Conservation (phyloP, 35 echinoderm and acorn worm genomes). For the Ophiothrix spiculata region DNA sequence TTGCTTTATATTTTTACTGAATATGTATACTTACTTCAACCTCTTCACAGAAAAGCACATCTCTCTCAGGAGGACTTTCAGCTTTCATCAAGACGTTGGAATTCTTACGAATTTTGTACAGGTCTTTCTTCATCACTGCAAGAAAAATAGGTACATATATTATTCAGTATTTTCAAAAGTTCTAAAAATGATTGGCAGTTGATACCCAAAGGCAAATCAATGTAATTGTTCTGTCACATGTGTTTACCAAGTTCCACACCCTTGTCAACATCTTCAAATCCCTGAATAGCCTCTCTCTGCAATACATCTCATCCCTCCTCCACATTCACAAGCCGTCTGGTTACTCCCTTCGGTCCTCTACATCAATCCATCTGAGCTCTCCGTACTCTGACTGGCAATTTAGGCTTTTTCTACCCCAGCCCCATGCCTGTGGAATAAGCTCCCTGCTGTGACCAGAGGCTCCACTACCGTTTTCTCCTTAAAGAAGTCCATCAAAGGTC, state of each 20-base stretch:
- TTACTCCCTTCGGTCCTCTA: too few species aligned
- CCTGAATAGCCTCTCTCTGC: too few species aligned
- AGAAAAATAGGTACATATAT: not conserved
- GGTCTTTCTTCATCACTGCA: constrained; percentile 96
- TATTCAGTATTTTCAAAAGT: not conserved
- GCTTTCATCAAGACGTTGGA: constrained; percentile 48
- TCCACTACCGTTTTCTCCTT: too few species aligned
- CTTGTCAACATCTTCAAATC: not conserved
- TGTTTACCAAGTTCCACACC: not conserved
- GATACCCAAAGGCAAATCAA: not conserved
- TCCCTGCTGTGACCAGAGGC: too few species aligned
- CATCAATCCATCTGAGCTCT: not conserved
- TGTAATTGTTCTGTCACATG: not conserved
- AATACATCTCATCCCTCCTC: too few species aligned
- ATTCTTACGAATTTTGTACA: constrained; percentile 70
- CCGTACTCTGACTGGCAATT: not conserved
- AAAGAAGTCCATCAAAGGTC: too few species aligned
- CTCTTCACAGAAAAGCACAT: constrained; percentile 85
- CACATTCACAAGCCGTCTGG: too few species aligned
- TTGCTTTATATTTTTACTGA: not conserved
- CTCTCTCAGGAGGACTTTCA: constrained; percentile 84
- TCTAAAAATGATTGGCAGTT: not conserved
- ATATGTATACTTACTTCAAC: constrained; percentile 62
- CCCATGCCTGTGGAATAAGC: too few species aligned
- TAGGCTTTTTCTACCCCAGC: not conserved